phyloP scores from a whole-genome alignment of 2,797 vertebrate species.

The Schizopygopsis malacanthus region DNA sequence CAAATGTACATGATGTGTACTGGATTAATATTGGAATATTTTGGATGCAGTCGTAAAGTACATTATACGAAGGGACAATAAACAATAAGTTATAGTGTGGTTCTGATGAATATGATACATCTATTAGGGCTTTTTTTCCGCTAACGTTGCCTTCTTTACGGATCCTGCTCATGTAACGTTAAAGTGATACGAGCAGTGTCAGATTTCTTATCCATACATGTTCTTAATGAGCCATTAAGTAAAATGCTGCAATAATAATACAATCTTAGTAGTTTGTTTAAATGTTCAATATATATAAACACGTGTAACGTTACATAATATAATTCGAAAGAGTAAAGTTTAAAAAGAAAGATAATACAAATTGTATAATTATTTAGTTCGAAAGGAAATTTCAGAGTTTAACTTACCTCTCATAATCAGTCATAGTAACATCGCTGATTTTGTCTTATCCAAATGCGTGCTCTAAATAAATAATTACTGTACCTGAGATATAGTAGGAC shows the following conservation, averaged over 20 bases:
- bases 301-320: background rate
- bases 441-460: background rate
- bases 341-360: background rate
- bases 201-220: background rate
- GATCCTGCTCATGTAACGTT: background rate
- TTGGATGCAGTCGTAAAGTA: background rate
- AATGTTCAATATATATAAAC: background rate
- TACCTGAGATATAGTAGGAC: background rate
- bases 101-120: background rate
- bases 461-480: background rate
- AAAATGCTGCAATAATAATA: background rate
- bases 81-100: background rate
- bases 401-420: conserved; percentile 46
- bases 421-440: conserved; percentile 36
- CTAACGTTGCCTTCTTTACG: background rate
- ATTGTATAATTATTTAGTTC: background rate
- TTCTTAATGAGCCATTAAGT: background rate
- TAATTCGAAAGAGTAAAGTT: background rate
- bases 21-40: background rate
- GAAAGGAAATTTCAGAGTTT: background rate
- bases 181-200: conserved; percentile 17
- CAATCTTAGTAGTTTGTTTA: background rate
- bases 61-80: background rate
- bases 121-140: background rate
- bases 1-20: background rate